Conservation (phyloP, 2,888 invertebrate genomes). For the Catocala nupta region DNA sequence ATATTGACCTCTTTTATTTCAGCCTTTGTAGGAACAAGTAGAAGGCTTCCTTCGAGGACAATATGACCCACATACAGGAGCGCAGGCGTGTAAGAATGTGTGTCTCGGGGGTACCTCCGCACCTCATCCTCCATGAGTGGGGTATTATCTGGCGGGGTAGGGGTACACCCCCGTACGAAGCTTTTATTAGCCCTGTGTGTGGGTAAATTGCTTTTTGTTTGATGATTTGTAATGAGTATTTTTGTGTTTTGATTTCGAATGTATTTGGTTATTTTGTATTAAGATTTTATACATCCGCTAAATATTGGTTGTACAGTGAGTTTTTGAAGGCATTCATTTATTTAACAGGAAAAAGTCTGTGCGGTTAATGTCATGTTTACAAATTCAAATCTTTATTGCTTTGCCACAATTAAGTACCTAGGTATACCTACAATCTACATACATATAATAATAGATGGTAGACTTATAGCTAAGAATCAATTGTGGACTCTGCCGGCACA, state of each 20-base stretch:
- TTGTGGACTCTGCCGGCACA: too few species aligned
- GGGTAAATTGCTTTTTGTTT: slow-evolving; percentile 55
- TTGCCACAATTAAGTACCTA: too few species aligned
- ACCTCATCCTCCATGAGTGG: slow-evolving; percentile 53
- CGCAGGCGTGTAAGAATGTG: slow-evolving; percentile 81
- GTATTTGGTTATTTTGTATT: slow-evolving; percentile 19
- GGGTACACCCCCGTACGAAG: slow-evolving; percentile 54
- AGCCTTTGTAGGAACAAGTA: slow-evolving; percentile 40
- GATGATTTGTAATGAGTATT: slow-evolving; percentile 40
- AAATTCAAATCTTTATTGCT: too few species aligned
- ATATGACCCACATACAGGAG: slow-evolving; percentile 78
- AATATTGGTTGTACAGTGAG: slow-evolving; percentile 16
- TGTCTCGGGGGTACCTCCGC: slow-evolving; percentile 67
- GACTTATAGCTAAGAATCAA: too few species aligned
- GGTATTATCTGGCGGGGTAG: slow-evolving; percentile 62
- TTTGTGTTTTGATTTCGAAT: slow-evolving; percentile 13
- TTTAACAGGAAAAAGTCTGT: too few species aligned
- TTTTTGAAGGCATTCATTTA: too few species aligned
- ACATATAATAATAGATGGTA: too few species aligned
- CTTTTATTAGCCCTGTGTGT: slow-evolving; percentile 52
- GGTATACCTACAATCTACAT: too few species aligned
- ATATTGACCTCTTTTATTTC: slow-evolving; percentile 1
- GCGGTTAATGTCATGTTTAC: too few species aligned
- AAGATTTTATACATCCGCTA: neutral
- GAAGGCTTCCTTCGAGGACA: slow-evolving; percentile 65